phyloP scores from a whole-genome alignment of 2,113 vertebrate genomes.

The Connochaetes taurinus region DNA sequence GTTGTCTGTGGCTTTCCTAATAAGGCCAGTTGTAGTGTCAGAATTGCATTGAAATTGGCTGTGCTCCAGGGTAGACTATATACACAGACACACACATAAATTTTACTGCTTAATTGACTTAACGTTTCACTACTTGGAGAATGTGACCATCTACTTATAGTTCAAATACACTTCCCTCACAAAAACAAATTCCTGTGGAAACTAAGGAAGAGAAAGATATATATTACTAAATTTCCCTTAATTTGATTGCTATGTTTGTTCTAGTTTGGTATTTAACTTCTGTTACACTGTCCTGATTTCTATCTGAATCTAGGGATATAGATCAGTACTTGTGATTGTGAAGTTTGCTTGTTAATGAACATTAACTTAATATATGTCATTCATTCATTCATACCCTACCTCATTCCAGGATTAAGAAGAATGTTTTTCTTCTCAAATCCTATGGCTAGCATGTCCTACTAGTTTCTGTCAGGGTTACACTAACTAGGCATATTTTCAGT shows the following conservation, averaged over 20 bases:
- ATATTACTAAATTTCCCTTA: not conserved
- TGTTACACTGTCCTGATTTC: not conserved
- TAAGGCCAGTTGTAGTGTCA: not conserved
- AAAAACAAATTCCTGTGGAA: not conserved
- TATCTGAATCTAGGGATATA: not conserved
- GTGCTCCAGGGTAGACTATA: not conserved
- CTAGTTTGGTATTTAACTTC: not conserved
- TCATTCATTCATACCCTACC: not conserved
- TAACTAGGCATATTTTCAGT: not conserved
- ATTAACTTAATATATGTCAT: not conserved
- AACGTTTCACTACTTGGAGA: constrained; percentile 15
- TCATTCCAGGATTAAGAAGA: not conserved
- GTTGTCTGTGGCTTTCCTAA: not conserved
- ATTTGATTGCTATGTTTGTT: not conserved
- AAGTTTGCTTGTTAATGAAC: not conserved
- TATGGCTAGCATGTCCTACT: not conserved
- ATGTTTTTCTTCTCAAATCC: not conserved
- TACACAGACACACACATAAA: not conserved
- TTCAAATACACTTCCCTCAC: not conserved
- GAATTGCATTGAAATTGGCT: not conserved
- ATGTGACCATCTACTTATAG: not conserved
- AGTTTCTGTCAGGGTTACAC: not conserved
- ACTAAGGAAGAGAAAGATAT: not conserved
- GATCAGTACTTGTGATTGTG: not conserved
- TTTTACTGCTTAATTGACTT: constrained; percentile 16